Evolutionary conservation across 2,113 vertebrate species (phyloP).

Genomic region (Macaca fascicularis): T2T-MFA8v1.1 NC_088384.1:109191001-109191500

Average conservation of each 20-base stretch:
- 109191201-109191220: conserved; percentile 82
- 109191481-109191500: accelerated
- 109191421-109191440: neutral
- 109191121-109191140: conserved; percentile 94
- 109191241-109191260: conserved; percentile 56
- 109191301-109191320: neutral
- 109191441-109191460: neutral
- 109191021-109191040: conserved; percentile 93
- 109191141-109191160: conserved; percentile 85
- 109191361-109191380: conserved; percentile 76
- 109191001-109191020: conserved; percentile 90
- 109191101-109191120: conserved; percentile 93
- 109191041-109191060: conserved; percentile 93
- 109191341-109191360: conserved; percentile 81
- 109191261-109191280: neutral
- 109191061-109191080: conserved; percentile 91
- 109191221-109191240: conserved; percentile 76
- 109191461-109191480: neutral
- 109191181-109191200: conserved; percentile 83
- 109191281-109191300: neutral
- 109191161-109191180: conserved; percentile 86
- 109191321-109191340: conserved; percentile 52
- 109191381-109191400: conserved; percentile 60
- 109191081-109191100: conserved; percentile 88
- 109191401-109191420: conserved; percentile 72